A percentile compares a stretch with the other conserved stretches of the same genome.
phyloP scores from a whole-genome alignment of 2,113 vertebrate species.

The Podarcis muralis region DNA sequence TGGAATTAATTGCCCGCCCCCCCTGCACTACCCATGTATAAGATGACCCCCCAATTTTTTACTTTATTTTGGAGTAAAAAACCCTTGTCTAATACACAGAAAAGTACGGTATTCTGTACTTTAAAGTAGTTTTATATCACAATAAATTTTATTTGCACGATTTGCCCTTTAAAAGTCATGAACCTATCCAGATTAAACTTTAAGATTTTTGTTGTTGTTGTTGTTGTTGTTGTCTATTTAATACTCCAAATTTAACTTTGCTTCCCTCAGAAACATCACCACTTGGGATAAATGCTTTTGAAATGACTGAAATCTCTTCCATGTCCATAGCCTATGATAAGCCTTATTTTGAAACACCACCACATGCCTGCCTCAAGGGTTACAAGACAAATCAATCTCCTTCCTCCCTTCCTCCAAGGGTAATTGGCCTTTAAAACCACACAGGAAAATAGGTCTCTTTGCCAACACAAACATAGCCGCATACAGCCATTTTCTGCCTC shows the following conservation, averaged over 20 bases:
- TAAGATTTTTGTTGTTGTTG: constrained; percentile 1
- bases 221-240: constrained; percentile 13
- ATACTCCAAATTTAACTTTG: constrained; percentile 56
- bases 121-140: not conserved
- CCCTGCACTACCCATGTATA: too few relatives aligned
- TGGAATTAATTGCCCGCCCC: too few relatives aligned
- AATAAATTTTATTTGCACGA: not conserved
- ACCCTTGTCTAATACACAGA: too few relatives aligned
- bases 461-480: constrained; percentile 47
- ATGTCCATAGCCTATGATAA: constrained; percentile 39
- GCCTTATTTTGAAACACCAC: constrained; percentile 56
- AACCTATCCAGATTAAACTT: constrained; percentile 21
- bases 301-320: constrained; percentile 57
- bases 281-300: constrained; percentile 36
- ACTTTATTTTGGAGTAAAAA: too few relatives aligned
- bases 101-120: not conserved
- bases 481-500: constrained; percentile 52
- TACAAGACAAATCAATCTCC: constrained; percentile 74
- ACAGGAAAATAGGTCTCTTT: constrained; percentile 55
- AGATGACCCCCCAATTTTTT: too few relatives aligned
- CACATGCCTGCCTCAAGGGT: constrained; percentile 58
- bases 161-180: not conserved
- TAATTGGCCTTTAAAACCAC: constrained; percentile 72
- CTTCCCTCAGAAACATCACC: constrained; percentile 46
- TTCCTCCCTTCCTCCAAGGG: constrained; percentile 69